Evolutionary conservation across 2,113 vertebrate species (phyloP).

Genomic region (Anolis sagrei): DNA sequence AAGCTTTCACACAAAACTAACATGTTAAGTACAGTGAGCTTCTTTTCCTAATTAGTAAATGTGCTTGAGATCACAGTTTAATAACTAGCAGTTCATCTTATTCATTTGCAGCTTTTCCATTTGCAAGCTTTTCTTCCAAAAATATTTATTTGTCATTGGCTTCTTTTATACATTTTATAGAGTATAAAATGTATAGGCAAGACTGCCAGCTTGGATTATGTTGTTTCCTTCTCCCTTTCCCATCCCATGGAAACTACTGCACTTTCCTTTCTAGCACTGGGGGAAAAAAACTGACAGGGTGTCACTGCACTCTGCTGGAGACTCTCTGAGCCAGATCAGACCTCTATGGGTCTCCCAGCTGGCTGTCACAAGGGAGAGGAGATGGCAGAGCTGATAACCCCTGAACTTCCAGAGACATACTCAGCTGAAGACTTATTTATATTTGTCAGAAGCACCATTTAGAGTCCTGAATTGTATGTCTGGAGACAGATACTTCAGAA

Average conservation of each 20-base stretch:
- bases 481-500: conserved; percentile 41
- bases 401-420: conserved; percentile 41
- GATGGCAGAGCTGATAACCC: conserved; percentile 58
- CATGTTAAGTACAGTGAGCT: too few species aligned
- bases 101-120: not conserved
- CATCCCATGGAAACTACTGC: conserved; percentile 39
- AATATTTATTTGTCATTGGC: conserved; percentile 33
- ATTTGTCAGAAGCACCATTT: not conserved
- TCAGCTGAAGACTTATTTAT: conserved; percentile 10
- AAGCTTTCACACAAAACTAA: too few species aligned
- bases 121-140: not conserved
- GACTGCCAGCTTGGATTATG: conserved; percentile 59
- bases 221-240: conserved; percentile 45
- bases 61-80: too few species aligned
- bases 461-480: conserved; percentile 17
- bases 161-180: conserved; percentile 39
- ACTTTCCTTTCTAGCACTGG: conserved; percentile 60
- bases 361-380: conserved; percentile 70
- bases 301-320: conserved; percentile 87
- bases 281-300: conserved; percentile 72
- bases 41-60: too few species aligned
- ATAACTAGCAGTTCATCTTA: conserved; percentile 4
- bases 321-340: conserved; percentile 68
- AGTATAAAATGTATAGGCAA: conserved; percentile 32
- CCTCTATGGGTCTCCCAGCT: conserved; percentile 46